Evolutionary conservation across 2,113 vertebrate genomes (phyloP).

Genomic region (Zootoca vivipara): DNA sequence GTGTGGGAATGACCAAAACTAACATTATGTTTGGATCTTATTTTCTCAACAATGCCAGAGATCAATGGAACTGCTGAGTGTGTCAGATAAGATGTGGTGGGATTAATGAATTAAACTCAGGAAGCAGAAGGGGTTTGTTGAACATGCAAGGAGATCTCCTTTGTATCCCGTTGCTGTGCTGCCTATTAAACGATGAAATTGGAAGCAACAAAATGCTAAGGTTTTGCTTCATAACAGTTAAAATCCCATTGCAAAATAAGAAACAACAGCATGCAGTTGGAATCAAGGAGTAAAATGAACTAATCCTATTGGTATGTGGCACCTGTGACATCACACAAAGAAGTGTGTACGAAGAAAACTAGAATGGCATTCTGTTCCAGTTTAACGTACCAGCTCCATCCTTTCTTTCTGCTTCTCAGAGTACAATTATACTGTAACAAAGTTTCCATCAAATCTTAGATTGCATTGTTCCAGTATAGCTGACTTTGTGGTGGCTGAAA

Average conservation of each 20-base stretch:
- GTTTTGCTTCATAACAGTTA: slow-evolving; percentile 42
- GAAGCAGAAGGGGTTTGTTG: slow-evolving; percentile 62
- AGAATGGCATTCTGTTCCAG: not conserved
- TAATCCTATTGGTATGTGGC: not conserved
- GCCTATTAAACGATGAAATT: slow-evolving; percentile 57
- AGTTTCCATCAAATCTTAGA: not conserved
- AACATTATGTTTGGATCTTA: slow-evolving; percentile 77
- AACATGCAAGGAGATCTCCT: slow-evolving; percentile 22
- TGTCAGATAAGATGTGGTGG: slow-evolving; percentile 70
- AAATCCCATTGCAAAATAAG: slow-evolving; percentile 61
- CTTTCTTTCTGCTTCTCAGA: not conserved
- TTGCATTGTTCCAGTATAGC: not conserved
- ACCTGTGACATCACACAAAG: not conserved
- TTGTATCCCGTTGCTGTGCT: slow-evolving; percentile 54
- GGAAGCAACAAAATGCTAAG: slow-evolving; percentile 52
- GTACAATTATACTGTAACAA: not conserved
- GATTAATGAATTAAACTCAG: slow-evolving; percentile 73
- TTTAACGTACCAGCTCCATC: not conserved
- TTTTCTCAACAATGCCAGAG: slow-evolving; percentile 73
- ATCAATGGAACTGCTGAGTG: slow-evolving; percentile 74
- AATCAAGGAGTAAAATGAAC: slow-evolving; percentile 34
- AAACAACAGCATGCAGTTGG: slow-evolving; percentile 55
- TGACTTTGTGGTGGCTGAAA: not conserved
- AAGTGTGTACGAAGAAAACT: too few relatives aligned
- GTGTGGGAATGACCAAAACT: slow-evolving; percentile 78